Conservation (phyloP, 1,140 invertebrate genomes). For the Heliconius nattereri region DNA sequence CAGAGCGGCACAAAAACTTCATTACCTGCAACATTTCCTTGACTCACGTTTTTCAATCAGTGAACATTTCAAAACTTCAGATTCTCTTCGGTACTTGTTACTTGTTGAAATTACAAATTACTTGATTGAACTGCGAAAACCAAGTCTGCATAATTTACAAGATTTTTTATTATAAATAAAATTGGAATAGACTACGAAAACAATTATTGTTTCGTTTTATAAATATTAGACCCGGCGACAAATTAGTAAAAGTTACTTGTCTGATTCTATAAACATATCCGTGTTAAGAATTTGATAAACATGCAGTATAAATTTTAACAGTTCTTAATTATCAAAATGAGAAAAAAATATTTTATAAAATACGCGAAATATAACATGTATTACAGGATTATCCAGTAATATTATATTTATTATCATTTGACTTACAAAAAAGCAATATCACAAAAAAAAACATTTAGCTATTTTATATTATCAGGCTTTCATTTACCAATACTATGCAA, state of each 20-base stretch:
- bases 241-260: background rate
- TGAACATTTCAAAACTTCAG: conserved; percentile 43
- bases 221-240: background rate
- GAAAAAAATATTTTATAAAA: background rate
- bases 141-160: background rate
- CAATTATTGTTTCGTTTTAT: background rate
- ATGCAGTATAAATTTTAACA: too few species aligned
- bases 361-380: background rate
- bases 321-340: background rate
- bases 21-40: conserved; percentile 51
- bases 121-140: conserved; percentile 18
- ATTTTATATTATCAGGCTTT: background rate
- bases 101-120: conserved; percentile 38
- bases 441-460: background rate
- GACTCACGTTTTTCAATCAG: conserved; percentile 56
- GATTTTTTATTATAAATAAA: background rate
- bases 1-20: conserved; percentile 30
- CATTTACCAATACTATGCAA: background rate
- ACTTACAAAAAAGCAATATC: background rate
- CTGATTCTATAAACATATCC: background rate
- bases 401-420: background rate
- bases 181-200: background rate
- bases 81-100: conserved; percentile 41
- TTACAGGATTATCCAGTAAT: background rate
- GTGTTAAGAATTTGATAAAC: too few species aligned